phyloP scores from a whole-genome alignment of 1,140 invertebrate species.

The Ceratina calcarata region DNA sequence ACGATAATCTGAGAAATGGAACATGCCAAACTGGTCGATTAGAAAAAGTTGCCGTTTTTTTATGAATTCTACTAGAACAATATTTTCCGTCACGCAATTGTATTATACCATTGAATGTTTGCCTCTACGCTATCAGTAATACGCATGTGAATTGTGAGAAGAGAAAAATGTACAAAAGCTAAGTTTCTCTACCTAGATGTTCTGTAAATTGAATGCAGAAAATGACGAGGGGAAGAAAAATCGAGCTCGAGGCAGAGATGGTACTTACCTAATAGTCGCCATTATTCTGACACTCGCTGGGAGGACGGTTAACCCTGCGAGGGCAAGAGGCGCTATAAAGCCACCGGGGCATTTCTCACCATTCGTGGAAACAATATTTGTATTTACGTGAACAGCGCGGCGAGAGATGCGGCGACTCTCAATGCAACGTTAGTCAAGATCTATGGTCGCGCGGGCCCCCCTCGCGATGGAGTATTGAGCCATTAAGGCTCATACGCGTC shows the following conservation, averaged over 20 bases:
- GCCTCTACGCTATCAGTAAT: too few species aligned
- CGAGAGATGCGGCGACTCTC: slow-evolving; percentile 27
- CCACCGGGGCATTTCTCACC: slow-evolving; percentile 60
- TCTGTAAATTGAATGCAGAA: background rate
- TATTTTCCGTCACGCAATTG: too few species aligned
- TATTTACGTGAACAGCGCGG: slow-evolving; percentile 41
- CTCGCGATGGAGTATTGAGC: slow-evolving; percentile 53
- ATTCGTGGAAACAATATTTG: slow-evolving; percentile 65
- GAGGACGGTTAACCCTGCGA: slow-evolving; percentile 60
- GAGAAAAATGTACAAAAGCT: too few species aligned
- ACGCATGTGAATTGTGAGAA: too few species aligned
- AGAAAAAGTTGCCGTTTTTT: too few species aligned
- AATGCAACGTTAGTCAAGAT: slow-evolving; percentile 46
- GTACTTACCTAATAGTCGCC: slow-evolving; percentile 64
- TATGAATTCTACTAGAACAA: too few species aligned
- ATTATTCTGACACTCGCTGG: slow-evolving; percentile 60
- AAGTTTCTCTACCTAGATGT: background rate
- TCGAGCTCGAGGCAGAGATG: slow-evolving; percentile 35
- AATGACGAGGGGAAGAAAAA: slow-evolving; percentile 16
- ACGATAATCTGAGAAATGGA: background rate
- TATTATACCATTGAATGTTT: too few species aligned
- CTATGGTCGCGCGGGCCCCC: slow-evolving; percentile 28
- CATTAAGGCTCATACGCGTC: slow-evolving; percentile 51
- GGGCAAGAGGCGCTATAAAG: slow-evolving; percentile 43
- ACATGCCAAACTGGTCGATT: too few species aligned